Percentiles rank a stretch among this genome's conserved stretches.
These are phyloP conservation scores for Archips xylosteana DNA, from an alignment of 2,888 invertebrate species.

Conservation along the genomic window DNA sequence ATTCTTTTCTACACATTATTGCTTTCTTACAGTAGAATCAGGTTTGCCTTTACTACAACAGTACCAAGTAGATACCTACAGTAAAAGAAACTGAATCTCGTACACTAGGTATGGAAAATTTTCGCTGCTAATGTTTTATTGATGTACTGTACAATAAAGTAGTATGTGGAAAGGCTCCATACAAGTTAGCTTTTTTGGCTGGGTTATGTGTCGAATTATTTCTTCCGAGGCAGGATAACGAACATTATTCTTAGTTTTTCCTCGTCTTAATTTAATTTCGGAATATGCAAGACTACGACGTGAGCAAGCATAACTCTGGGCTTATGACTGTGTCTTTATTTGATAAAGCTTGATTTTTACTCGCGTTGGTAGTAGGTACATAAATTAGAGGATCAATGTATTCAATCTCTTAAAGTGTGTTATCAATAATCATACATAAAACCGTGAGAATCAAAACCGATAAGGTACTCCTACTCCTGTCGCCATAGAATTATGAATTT, in stretches of 20 bases:
- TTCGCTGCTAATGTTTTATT: too few species aligned
- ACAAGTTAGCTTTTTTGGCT: neutral
- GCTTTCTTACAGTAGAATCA: neutral
- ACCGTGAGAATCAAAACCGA: too few species aligned
- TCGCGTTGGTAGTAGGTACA: neutral
- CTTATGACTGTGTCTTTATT: slow-evolving; percentile 19
- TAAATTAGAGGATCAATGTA: too few species aligned
- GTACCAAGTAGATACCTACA: too few species aligned
- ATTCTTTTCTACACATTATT: neutral
- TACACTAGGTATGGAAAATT: too few species aligned
- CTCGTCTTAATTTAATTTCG: slow-evolving; percentile 38
- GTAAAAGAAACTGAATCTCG: too few species aligned
- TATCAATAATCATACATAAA: too few species aligned
- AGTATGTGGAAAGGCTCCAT: neutral
- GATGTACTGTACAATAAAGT: too few species aligned
- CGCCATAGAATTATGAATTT: too few species aligned
- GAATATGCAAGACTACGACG: slow-evolving; percentile 36
- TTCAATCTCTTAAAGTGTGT: too few species aligned
- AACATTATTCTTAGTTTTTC: slow-evolving; percentile 34
- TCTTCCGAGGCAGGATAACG: slow-evolving; percentile 27
- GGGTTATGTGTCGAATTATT: slow-evolving; percentile 23
- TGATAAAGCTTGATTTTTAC: slow-evolving; percentile 18
- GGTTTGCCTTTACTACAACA: neutral
- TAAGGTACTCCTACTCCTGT: too few species aligned
- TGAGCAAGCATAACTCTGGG: slow-evolving; percentile 30